Base-by-base conservation (phyloP, 2,888 invertebrate species). In the Tinea pellionella region DNA sequence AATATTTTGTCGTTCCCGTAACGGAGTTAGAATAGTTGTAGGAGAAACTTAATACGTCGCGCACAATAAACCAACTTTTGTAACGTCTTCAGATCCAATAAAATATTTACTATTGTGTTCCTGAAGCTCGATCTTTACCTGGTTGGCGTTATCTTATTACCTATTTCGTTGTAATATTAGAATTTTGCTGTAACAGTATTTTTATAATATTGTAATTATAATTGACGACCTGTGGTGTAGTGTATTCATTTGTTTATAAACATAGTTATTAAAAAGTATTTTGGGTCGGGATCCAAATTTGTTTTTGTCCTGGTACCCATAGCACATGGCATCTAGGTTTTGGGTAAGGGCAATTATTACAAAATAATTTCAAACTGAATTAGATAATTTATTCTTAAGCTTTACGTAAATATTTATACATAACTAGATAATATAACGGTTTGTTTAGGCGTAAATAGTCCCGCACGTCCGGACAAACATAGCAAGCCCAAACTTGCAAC, bases 381-480 rank as follows among this genome's bases (percentile, higher is more conserved):
- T 24, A 24, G 24, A 24, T 37, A 6, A 9, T 37, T 37, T 37
- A 37, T 37, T 37, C 37, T 6, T 37, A 37, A 37, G 6, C 9
- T 37, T 9, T 12, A 37, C 9, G 9, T 37, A 37, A 24, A 37
- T 37, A 37, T 9, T 6, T 37, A n/a, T 42, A 13, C n/a, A n/a
- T n/a, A 42, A 42, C 42, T 42, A 42, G 13, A 12, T 37, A 12
- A 6, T 47, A 47, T n/a, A n/a, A 73, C 68, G 75, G 77, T 77
- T 74, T 73, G 59, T 59, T 59, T 59, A 42, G 77, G 42, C 59
- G 13, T 18, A 80, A 83, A 80, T 78, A 78, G 81, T 75, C 78
- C 80, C 80, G 75, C 83, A 83, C 83, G 81, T 84, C 84, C 80
- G 78, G 76, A 72, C 82, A 84, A 85, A 84, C 83, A 84, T 77